Base-by-base conservation (phyloP, 2,888 invertebrate genomes). In the Callimorpha dominula region DNA sequence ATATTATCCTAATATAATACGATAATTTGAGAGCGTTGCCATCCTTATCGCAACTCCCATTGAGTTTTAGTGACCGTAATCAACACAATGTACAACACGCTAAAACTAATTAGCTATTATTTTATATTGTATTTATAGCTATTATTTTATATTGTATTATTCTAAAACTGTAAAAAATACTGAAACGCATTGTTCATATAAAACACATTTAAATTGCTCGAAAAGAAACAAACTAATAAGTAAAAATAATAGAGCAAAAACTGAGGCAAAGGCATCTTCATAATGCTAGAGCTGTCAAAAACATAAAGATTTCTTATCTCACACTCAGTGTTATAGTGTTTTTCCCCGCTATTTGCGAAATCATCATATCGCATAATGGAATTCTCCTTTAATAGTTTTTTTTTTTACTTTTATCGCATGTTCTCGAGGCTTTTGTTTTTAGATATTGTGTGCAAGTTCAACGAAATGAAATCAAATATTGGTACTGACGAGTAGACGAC, bases 281-380 rank as follows among this genome's bases (percentile, higher is more conserved):
- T 77, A 80, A 80, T 78, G 82, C 82, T 76, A 71, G 68, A 78
- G 70, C 81, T 86, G 85, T 87, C 86, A 89, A 87, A 88, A 88
- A 80, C 77, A 70, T 87, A 86, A 83, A 85, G 89, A 89, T 89
- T 74, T 43, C 69, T 78, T 86, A 89, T 89, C 90, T 78, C 73
- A 67, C 81, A 82, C 42, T 65, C 57, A 31, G 40, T n/a, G 43
- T 63, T 42, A 86, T 85, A 76, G 85, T 89, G 88, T 81, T 82
- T 86, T 85, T 86, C 78, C 57, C 63, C 78, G 74, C 75, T 81
- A 79, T 83, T 86, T 87, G 85, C 87, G 83, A 87, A 88, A 89
- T 85, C 85, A 84, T 84, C 72, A 77, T 77, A 71, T 75, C 77
- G 79, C 63, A 65, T 54, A 42, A 72, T 77, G 78, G 75, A 78